phyloP scores from a whole-genome alignment of 1,140 invertebrate species.

The Gryon sp. region DNA sequence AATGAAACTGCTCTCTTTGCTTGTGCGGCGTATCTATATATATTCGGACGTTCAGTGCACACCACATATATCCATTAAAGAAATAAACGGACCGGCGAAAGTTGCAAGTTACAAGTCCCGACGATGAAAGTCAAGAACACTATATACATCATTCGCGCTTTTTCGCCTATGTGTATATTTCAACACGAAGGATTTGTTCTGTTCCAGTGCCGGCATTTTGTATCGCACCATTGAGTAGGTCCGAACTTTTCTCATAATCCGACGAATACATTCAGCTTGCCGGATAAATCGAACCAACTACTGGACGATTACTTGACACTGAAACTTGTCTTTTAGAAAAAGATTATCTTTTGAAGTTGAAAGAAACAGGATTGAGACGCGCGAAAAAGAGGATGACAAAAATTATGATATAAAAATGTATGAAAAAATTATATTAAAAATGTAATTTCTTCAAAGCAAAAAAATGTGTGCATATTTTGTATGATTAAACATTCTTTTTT shows the following conservation, averaged over 20 bases:
- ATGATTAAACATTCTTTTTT: not conserved
- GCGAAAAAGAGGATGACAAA: too few species aligned
- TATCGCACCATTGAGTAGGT: constrained; percentile 27
- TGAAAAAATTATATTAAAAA: constrained; percentile 1
- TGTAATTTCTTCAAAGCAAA: too few species aligned
- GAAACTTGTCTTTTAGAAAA: not conserved
- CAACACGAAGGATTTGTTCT: constrained; percentile 37
- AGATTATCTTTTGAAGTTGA: constrained; percentile 14
- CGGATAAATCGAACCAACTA: constrained; percentile 32
- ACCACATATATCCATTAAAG: constrained; percentile 19
- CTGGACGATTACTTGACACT: constrained; percentile 20
- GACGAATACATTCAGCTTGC: constrained; percentile 35
- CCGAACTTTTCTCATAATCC: constrained; percentile 60
- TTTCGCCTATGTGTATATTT: constrained; percentile 41
- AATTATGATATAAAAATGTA: not conserved
- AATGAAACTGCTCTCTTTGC: constrained; percentile 1
- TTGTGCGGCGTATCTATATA: not conserved
- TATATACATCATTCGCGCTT: constrained; percentile 27
- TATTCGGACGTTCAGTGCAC: not conserved
- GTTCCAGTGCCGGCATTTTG: constrained; percentile 33
- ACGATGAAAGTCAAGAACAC: constrained; percentile 45
- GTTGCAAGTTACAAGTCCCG: constrained; percentile 36
- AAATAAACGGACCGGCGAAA: constrained; percentile 18
- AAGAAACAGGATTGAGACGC: constrained; percentile 18
- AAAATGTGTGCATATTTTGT: too few species aligned